Evolutionary conservation across 2,888 invertebrate genomes (phyloP).

Genomic region (Erebia epiphron): DNA sequence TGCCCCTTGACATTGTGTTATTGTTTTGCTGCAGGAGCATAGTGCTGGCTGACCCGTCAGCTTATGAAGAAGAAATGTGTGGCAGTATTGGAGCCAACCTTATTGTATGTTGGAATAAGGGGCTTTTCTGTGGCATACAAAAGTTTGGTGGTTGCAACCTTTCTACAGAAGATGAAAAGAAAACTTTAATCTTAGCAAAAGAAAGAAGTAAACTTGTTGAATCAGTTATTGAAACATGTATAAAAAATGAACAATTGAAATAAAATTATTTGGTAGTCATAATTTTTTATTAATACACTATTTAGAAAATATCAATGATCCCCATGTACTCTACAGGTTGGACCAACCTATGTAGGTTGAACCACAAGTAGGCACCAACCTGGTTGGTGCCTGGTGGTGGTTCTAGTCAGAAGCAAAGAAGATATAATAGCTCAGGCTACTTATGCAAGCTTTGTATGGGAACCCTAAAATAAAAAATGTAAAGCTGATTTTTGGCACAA

Average conservation of each 20-base stretch:
- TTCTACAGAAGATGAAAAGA: constrained; percentile 79
- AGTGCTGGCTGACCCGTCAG: constrained; percentile 89
- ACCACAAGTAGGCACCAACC: constrained; percentile 8
- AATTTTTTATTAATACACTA: too few relatives aligned
- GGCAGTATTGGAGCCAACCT: constrained; percentile 84
- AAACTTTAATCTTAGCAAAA: constrained; percentile 84
- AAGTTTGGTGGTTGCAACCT: constrained; percentile 90
- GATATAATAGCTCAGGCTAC: too few relatives aligned
- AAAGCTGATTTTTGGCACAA: too few relatives aligned
- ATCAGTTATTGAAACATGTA: constrained; percentile 65
- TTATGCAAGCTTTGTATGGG: too few relatives aligned
- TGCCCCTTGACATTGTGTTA: constrained; percentile 26
- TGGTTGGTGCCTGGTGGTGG: too few relatives aligned
- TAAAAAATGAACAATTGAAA: constrained; percentile 51
- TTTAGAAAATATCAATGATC: too few relatives aligned
- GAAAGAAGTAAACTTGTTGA: constrained; percentile 80
- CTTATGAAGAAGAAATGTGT: constrained; percentile 91
- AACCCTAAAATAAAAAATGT: too few relatives aligned
- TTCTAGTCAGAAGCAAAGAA: too few relatives aligned
- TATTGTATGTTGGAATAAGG: constrained; percentile 86
- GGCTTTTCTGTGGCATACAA: constrained; percentile 85
- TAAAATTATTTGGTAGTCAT: not conserved
- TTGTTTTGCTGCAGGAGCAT: constrained; percentile 79
- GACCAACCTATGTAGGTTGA: too few relatives aligned
- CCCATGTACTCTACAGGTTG: too few relatives aligned